Evolutionary conservation across 37 sponge, comb jelly and placozoan genomes (phyloP).

Genomic region (Axinella damicornis): DNA sequence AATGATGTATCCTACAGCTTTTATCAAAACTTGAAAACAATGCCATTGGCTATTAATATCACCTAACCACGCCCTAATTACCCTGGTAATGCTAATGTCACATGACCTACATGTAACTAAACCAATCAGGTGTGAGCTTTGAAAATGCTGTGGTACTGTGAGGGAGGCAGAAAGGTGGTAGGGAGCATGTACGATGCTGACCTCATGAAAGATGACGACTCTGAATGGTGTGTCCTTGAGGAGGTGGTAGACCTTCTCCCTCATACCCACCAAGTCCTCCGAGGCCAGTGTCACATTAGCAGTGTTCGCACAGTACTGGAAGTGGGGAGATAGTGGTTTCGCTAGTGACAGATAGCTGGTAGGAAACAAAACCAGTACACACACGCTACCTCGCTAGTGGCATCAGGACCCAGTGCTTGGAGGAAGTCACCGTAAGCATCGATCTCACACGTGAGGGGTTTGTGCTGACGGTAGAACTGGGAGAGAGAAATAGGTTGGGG

Average conservation of each 20-base stretch:
- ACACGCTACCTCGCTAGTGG: conserved; percentile 32
- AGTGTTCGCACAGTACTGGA: conserved; percentile 48
- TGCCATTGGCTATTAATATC: no score
- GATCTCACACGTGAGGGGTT: conserved; percentile 80
- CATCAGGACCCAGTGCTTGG: conserved; percentile 70
- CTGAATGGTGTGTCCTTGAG: conserved; percentile 42
- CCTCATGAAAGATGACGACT: conserved; percentile 63
- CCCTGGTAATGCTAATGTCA: no score
- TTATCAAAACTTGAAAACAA: no score
- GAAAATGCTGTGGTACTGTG: no score
- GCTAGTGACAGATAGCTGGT: no score
- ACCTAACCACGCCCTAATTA: no score
- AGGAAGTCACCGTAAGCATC: conserved; percentile 90
- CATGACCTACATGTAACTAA: no score
- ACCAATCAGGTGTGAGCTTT: no score
- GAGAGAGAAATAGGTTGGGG: neutral
- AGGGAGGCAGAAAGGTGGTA: no score
- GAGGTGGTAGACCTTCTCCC: conserved; percentile 49
- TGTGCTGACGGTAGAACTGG: conserved; percentile 61
- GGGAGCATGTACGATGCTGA: no score
- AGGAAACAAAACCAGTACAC: neutral
- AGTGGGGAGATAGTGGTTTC: no score
- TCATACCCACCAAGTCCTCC: conserved; percentile 34
- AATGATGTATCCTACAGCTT: no score
- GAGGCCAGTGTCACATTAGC: conserved; percentile 37